Evolutionary conservation across 2,797 vertebrate species (phyloP), one percentile per base, ranked within the genome.

Genomic region (Sarcoramphus papa): DNA sequence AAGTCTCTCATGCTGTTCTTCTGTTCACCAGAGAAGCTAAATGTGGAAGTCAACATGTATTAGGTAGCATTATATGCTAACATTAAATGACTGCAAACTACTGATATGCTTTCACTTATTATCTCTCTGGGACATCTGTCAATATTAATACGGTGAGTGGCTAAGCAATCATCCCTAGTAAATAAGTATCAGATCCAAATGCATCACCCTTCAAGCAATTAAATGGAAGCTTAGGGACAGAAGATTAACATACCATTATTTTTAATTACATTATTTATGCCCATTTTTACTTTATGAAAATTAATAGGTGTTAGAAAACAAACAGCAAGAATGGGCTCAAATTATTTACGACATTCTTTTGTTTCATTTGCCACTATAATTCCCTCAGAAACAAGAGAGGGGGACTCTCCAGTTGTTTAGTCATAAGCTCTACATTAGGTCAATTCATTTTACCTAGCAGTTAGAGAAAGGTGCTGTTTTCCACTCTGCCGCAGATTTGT

Each of bases 71-170:
- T 93, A 86, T 85, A 88, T 82, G 43, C 78, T 91, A 90, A 92
- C 57, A 80, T 62, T 57, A 92, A 92, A 95, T 92, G 93, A 78
- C 74, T 94, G 76, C 82, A 95, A 95, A 85, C 56, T 92, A 81
- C 67, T 80, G 85, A 97, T 97, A 93, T 30, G 50, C 27, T 85
- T 92, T 94, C 82, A 72, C 31, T 93, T 92, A 93, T 94, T 97
- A 96, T 95, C 90, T 97, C 94, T 65, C 82, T 89, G 84, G 93
- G 86, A 96, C 89, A 97, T 96, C 93, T 97, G 97, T 97, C 97
- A 97, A 91, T 97, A 97, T 96, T 97, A 97, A 96, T 97, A 78
- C 33, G 59, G 60, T 93, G 97, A 97, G 79, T 95, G 87, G 92
- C 89, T 97, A 96, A 97, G 73, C 53, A 97, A 90, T 93, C 50